Base-by-base conservation (phyloP, 2,797 vertebrate species). In the Gallinago nigripennis region DNA sequence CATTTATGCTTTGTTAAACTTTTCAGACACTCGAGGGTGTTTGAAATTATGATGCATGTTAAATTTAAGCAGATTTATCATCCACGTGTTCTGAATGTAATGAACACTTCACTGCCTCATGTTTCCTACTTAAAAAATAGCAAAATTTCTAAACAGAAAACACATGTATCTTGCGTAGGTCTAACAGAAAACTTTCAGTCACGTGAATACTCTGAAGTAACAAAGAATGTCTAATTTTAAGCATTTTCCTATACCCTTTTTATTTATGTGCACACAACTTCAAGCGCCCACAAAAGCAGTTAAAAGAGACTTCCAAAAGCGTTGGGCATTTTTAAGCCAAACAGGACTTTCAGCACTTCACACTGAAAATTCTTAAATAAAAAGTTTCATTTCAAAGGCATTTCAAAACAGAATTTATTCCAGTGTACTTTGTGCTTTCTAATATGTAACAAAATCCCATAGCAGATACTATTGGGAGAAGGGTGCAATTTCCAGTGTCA, bases 1-100 rank as follows among this genome's bases (percentile, higher is more conserved):
- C 72, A 86, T 95, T 94, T 86, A 86, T 73, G 94, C 93, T 73
- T 91, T 92, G 85, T 92, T 96, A 86, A 94, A 94, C 94, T 88
- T 90, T 19, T 64, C 90, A 95, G 90, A 68, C 77, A 95, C 94
- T 96, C 31, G 20, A 95, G 91, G 91, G 91, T 95, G 83, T 94
- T 90, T 82, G 79, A 92, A 95, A 94, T 84, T 82, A 93, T 79
- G 82, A 94, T 92, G 92, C 78, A 72, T 92, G 90, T 93, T 93
- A 94, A 87, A 93, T 90, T 86, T 80, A 91, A 95, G 39, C 64
- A 87, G 85, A 96, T 95, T 93, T 92, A 66, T 88, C 84, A 80
- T 57, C 83, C 81, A 79, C 16, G 27, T 88, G 92, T 39, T 80
- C 48, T 23, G 2, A 90, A 82, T 71, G 73, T 37, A 88, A 94